Evolutionary conservation across 2,797 vertebrate species (phyloP).

Genomic region (Hydrolagus colliei): DNA sequence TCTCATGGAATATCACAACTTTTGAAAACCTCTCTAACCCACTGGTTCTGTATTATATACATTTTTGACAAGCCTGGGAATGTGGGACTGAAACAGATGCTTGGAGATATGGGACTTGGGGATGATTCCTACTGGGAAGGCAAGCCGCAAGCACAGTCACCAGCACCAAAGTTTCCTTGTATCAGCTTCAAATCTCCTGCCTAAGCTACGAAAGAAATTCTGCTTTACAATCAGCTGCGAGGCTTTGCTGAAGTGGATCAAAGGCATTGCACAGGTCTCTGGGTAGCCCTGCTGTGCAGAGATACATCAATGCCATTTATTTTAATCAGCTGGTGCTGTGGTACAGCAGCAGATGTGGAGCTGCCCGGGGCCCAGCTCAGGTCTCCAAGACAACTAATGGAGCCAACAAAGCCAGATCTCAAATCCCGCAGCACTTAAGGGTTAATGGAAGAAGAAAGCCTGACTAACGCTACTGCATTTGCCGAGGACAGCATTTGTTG

Average conservation of each 20-base stretch:
- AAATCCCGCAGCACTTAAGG: constrained; percentile 8
- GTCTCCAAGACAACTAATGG: constrained; percentile 28
- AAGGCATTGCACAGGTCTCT: constrained; percentile 26
- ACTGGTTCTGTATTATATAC: background rate
- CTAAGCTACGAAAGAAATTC: constrained; percentile 22
- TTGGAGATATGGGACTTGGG: background rate
- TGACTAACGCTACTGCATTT: constrained; percentile 22
- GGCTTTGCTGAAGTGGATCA: constrained; percentile 30
- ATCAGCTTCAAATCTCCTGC: constrained; percentile 27
- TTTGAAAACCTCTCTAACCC: background rate
- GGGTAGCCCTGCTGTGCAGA: constrained; percentile 15
- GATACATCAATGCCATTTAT: constrained; percentile 31
- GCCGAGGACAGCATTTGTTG: constrained; percentile 2
- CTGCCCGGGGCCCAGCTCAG: constrained; percentile 23
- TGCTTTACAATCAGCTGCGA: constrained; percentile 21
- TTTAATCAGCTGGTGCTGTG: constrained; percentile 28
- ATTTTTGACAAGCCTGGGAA: constrained; percentile 28
- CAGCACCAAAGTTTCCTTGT: background rate
- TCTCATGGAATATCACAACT: background rate
- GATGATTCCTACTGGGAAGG: constrained; percentile 3
- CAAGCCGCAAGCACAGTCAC: background rate
- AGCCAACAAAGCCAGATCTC: constrained; percentile 26
- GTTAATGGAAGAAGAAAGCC: constrained; percentile 27
- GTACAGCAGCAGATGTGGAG: constrained; percentile 25
- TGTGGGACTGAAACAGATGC: constrained; percentile 29